Base-by-base conservation (phyloP, 2,888 invertebrate genomes). In the Ypsolopha sequella region DNA sequence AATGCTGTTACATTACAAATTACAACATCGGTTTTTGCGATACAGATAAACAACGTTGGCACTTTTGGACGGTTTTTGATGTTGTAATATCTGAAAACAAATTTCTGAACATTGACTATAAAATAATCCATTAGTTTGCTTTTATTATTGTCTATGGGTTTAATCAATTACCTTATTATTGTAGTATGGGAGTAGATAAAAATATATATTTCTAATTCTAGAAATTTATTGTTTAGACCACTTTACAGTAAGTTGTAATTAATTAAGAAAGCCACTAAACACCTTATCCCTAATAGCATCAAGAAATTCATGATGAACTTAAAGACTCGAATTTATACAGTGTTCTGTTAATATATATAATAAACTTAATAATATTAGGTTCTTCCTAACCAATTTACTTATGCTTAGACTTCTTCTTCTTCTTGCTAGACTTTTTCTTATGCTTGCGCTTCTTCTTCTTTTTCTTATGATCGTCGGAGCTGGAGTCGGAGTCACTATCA, bases 381-480 rank as follows among this genome's bases (percentile, higher is more conserved):
- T n/a, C 34, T 35, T 9, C 7, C 38, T 41, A 14, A 43, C 4
- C 43, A 36, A 8, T 53, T 69, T 75, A 84, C 73, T 85, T 85
- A 70, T 85, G 82, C 64, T 85, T 86, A 56, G 48, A 88, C 73
- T 92, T 93, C 72, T 92, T 93, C 79, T 91, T 92, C 71, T 93
- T 93, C 68, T 91, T 92, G 61, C 88, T 86, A 34, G 90, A 89
- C 62, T 90, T 91, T 63, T 90, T 92, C 80, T 90, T 92, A 71
- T 90, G 91, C 62, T 91, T 90, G 57, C 89, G 90, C 66, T 91
- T 91, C 69, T 91, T 92, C 61, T 90, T 90, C 68, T 91, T 91
- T 59, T 91, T 89, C 64, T 90, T 89, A 59, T 89, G 90, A 53
- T 89, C 90, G 53, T 90, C 91, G 6, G 90, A 90, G 62, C 90